Evolutionary conservation across 64 coral and sea anemone genomes (phyloP).

Genomic region (Trachythela sp.): DNA sequence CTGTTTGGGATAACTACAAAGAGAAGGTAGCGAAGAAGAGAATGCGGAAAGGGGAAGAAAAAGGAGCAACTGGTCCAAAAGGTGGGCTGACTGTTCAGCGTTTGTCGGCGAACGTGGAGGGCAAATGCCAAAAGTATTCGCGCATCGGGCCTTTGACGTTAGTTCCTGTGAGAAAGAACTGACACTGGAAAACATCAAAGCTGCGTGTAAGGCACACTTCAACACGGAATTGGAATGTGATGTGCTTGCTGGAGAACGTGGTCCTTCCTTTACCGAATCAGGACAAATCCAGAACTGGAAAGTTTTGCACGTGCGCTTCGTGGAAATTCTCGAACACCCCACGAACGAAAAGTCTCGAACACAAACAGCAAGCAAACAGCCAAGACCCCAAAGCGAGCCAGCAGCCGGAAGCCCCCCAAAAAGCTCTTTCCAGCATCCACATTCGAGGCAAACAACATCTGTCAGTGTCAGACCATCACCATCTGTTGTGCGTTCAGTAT

Average conservation of each 20-base stretch:
- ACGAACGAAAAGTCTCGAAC: not conserved
- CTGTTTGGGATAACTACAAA: no score
- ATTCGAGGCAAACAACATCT: no score
- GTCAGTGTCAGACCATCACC: not conserved
- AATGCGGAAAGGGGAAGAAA: no score
- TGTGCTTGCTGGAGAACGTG: constrained; percentile 52
- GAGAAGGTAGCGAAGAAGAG: no score
- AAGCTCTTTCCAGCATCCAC: not conserved
- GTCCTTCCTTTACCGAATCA: not conserved
- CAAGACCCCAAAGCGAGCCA: not conserved
- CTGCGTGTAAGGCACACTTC: no score
- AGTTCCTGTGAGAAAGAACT: no score
- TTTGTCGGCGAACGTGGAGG: no score
- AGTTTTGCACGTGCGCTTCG: constrained; percentile 25
- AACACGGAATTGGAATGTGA: not conserved
- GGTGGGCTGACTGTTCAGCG: no score
- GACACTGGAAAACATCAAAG: no score
- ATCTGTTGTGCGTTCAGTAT: not conserved
- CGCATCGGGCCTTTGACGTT: no score
- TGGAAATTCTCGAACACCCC: constrained; percentile 9
- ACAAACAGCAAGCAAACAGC: not conserved
- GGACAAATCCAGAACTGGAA: constrained; percentile 29
- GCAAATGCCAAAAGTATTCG: no score
- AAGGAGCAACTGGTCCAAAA: no score
- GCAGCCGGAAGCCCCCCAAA: not conserved